Base-by-base conservation (phyloP, 2,113 vertebrate genomes). In the Sapayoa aenigma region DNA sequence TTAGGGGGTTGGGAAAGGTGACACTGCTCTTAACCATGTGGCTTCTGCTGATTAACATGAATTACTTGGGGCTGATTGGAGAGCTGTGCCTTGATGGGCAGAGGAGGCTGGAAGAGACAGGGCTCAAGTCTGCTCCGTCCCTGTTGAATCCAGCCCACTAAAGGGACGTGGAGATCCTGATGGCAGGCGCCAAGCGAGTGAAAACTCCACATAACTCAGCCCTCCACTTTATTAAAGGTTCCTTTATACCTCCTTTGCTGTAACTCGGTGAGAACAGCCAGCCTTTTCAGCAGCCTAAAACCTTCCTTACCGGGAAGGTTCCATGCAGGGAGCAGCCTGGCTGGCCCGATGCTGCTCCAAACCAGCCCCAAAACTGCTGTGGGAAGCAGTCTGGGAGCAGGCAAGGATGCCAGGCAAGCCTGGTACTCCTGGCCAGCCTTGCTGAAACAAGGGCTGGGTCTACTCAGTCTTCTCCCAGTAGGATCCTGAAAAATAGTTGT, bases 271-370 rank as follows among this genome's bases (percentile, higher is more conserved):
- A 95, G 90, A 96, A 96, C 94, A 97, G 94, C 93, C 67, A 58
- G 76, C 44, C 95, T 94, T 96, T 97, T 96, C 94, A 96, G 88
- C 84, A 95, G 77, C 53, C 58, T 90, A 87, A 88, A 82, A 55
- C 83, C 65, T 92, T 60, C 87, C 44, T 94, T 86, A 28, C 50
- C 3, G 35, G 75, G 72, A 91, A 88, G 33, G 62, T 28, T 88
- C 24, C 0, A 12, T 1, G 4, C 5, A 1, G 35, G 42, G 71
- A 78, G 9, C 86, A 90, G 92, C 68, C 65, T 42, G 81, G 63
- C 67, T 90, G 72, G 90, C 68, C 71, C 1, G 0, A 31, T 0
- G 12, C 87, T 81, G 80, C 68, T 91, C 56, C 37, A 19, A 9
- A 58, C n/a, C 68, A 41, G 47, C 24, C 63, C 27, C 3, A 1